phyloP scores from a whole-genome alignment of 2,888 invertebrate species.

The Fissipunctia ypsillon region DNA sequence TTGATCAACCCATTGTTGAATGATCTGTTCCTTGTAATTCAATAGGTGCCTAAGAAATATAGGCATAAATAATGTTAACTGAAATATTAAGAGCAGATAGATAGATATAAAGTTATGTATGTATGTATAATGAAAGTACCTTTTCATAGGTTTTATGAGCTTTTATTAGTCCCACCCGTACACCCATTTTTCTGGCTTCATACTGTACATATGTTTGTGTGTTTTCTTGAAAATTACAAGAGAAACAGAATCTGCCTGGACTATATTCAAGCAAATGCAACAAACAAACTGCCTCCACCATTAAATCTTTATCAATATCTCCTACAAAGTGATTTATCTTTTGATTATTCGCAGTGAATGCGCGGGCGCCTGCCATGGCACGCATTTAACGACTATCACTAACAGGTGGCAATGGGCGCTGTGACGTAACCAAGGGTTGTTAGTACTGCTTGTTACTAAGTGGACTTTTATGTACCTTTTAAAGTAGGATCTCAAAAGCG shows the following conservation, averaged over 20 bases:
- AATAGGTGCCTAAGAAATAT: neutral
- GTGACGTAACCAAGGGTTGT: slow-evolving; percentile 72
- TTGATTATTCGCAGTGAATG: slow-evolving; percentile 63
- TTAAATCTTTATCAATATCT: slow-evolving; percentile 51
- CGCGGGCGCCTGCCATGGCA: slow-evolving; percentile 66
- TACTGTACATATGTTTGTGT: too few species aligned
- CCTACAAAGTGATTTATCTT: slow-evolving; percentile 61
- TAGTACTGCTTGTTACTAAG: slow-evolving; percentile 77
- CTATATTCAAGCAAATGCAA: slow-evolving; percentile 20
- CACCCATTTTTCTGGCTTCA: neutral
- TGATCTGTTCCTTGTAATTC: neutral
- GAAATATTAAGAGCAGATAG: neutral
- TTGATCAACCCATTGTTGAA: neutral
- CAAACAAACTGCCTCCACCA: slow-evolving; percentile 50
- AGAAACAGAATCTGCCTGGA: too few species aligned
- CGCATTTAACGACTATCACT: slow-evolving; percentile 75
- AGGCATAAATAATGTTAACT: too few species aligned
- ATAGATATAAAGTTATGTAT: too few species aligned
- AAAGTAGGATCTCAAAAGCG: slow-evolving; percentile 61
- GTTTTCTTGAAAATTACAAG: neutral
- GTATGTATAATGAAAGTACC: neutral
- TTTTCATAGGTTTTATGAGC: neutral
- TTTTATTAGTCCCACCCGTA: too few species aligned
- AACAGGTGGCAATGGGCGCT: slow-evolving; percentile 73
- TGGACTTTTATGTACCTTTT: slow-evolving; percentile 72